Percentiles rank a stretch among this genome's conserved stretches.
Evolutionary conservation across 2,797 vertebrate species (phyloP).

Genomic region (Ctenochaetus hawaiiensis): DNA sequence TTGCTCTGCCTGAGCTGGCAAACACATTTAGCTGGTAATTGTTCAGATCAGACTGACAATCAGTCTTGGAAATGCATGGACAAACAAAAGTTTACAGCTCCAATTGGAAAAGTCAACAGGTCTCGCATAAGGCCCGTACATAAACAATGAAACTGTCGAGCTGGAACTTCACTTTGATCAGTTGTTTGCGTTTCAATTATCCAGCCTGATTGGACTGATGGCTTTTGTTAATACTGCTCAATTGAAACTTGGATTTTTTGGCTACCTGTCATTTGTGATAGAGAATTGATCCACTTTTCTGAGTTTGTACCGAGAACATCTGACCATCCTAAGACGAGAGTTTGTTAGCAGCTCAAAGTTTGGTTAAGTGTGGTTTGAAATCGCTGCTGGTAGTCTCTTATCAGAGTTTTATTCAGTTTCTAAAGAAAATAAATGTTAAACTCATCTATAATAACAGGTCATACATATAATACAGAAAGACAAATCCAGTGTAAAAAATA

Average conservation of each 20-base stretch:
- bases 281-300: slow-evolving; percentile 43
- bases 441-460: background rate
- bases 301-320: background rate
- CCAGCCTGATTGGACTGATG: slow-evolving; percentile 54
- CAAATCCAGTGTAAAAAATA: background rate
- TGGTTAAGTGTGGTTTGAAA: background rate
- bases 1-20: slow-evolving; percentile 82
- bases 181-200: slow-evolving; percentile 83
- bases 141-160: slow-evolving; percentile 81
- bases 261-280: slow-evolving; percentile 54
- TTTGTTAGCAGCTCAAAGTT: background rate
- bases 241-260: slow-evolving; percentile 58
- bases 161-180: slow-evolving; percentile 81
- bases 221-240: slow-evolving; percentile 59
- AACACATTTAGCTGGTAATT: slow-evolving; percentile 88
- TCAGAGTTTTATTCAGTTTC: background rate
- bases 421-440: background rate
- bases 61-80: slow-evolving; percentile 84
- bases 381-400: background rate
- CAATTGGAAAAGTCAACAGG: slow-evolving; percentile 88
- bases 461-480: background rate
- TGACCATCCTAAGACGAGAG: slow-evolving; percentile 3
- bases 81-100: slow-evolving; percentile 88
- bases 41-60: slow-evolving; percentile 87
- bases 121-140: slow-evolving; percentile 77